phyloP scores from a whole-genome alignment of 2,113 vertebrate species.

The Probosciger aterrimus region DNA sequence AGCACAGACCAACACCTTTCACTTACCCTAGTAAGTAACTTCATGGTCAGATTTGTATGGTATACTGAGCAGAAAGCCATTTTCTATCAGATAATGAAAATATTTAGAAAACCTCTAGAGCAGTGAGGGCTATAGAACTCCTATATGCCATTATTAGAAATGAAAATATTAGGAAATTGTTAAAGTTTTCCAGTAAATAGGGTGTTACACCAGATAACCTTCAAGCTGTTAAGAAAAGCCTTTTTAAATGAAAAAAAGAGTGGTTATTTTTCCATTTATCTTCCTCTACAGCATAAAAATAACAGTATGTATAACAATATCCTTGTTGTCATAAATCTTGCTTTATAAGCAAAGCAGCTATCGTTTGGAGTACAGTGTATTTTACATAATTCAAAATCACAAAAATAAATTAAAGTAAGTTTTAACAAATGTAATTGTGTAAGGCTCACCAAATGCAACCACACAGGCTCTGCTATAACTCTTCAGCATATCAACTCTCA shows the following conservation, averaged over 20 bases:
- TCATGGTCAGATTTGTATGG: conserved; percentile 74
- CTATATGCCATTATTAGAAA: conserved; percentile 44
- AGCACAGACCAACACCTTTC: conserved; percentile 75
- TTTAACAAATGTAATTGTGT: neutral
- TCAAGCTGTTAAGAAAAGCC: neutral
- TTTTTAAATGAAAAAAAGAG: neutral
- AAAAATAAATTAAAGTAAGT: neutral
- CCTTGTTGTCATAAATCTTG: neutral
- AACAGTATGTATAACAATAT: neutral
- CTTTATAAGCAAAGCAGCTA: neutral
- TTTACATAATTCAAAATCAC: neutral
- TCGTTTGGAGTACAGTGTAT: neutral
- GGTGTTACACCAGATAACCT: neutral
- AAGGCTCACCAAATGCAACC: neutral
- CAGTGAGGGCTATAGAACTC: conserved; percentile 63
- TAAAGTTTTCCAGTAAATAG: neutral
- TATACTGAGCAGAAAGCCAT: conserved; percentile 77
- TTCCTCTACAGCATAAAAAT: neutral
- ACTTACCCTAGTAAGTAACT: conserved; percentile 65
- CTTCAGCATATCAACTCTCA: neutral
- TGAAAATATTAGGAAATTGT: conserved; percentile 36
- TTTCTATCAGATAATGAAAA: conserved; percentile 70
- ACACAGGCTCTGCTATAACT: neutral
- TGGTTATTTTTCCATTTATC: neutral
- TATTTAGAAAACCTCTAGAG: conserved; percentile 68